A percentile compares a stretch with the other conserved stretches of the same genome.
Evolutionary conservation across 2,113 vertebrate genomes (phyloP).

Genomic region (Carettochelys insculpta): DNA sequence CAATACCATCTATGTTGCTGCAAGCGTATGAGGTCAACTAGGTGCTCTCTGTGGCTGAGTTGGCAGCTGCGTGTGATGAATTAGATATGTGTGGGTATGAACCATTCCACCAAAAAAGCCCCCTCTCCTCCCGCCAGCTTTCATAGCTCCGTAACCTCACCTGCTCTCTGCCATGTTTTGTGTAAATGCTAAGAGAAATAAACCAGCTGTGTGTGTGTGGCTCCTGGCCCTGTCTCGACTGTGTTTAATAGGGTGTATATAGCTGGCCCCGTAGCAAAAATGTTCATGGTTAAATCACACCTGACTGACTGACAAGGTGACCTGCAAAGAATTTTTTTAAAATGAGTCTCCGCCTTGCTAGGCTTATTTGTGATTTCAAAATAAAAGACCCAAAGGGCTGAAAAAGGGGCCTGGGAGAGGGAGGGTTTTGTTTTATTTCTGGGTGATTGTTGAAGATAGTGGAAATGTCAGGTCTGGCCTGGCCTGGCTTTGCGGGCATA

Average conservation of each 20-base stretch:
- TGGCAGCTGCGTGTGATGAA: background rate
- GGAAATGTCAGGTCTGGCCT: background rate
- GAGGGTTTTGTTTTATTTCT: background rate
- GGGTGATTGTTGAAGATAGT: background rate
- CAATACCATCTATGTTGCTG: background rate
- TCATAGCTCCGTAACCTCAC: conserved; percentile 12
- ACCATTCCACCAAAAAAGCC: background rate
- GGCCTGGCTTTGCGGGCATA: background rate
- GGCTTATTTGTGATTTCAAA: conserved; percentile 19
- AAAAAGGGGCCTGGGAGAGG: background rate
- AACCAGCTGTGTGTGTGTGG: conserved; percentile 50
- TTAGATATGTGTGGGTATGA: background rate
- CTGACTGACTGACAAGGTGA: background rate
- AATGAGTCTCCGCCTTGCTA: background rate
- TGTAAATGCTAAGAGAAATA: conserved; percentile 53
- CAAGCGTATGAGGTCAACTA: background rate
- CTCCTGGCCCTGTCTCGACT: conserved; percentile 27
- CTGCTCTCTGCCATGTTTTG: conserved; percentile 26
- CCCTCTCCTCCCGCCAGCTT: background rate
- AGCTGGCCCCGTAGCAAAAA: background rate
- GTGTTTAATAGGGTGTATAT: conserved; percentile 62
- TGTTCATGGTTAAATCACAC: background rate
- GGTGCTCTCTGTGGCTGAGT: background rate
- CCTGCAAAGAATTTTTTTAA: background rate
- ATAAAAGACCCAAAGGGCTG: background rate